Conservation (phyloP, 1,140 invertebrate genomes). For the Triops longicaudatus region DNA sequence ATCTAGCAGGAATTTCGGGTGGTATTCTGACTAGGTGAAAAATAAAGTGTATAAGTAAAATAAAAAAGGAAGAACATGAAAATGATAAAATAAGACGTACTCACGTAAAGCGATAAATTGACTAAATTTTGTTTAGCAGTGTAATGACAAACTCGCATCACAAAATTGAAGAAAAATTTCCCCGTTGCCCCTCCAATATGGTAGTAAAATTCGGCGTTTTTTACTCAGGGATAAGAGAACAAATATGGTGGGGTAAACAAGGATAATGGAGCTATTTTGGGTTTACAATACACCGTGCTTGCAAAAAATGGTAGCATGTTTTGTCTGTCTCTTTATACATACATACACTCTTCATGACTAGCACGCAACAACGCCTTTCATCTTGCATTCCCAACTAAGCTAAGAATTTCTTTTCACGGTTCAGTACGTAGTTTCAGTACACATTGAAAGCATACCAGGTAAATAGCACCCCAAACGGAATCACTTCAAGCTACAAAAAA, state of each 20-base stretch:
- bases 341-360: not conserved
- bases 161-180: not conserved
- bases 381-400: not conserved
- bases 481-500: not conserved
- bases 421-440: not conserved
- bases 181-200: not conserved
- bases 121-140: not conserved
- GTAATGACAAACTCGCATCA: not conserved
- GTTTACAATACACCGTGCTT: slow-evolving; percentile 11
- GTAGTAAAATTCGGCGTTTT: not conserved
- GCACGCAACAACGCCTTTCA: not conserved
- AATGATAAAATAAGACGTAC: no score
- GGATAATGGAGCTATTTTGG: not conserved
- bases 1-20: no score
- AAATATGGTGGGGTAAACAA: not conserved
- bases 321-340: not conserved
- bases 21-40: no score
- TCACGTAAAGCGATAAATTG: not conserved
- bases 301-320: not conserved
- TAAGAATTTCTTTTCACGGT: not conserved
- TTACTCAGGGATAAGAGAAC: no score
- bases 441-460: not conserved
- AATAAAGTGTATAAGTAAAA: no score
- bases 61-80: no score
- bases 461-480: slow-evolving; percentile 2